Evolutionary conservation across 1,140 invertebrate genomes (phyloP).

Genomic region (Leptopilina clavipes): DNA sequence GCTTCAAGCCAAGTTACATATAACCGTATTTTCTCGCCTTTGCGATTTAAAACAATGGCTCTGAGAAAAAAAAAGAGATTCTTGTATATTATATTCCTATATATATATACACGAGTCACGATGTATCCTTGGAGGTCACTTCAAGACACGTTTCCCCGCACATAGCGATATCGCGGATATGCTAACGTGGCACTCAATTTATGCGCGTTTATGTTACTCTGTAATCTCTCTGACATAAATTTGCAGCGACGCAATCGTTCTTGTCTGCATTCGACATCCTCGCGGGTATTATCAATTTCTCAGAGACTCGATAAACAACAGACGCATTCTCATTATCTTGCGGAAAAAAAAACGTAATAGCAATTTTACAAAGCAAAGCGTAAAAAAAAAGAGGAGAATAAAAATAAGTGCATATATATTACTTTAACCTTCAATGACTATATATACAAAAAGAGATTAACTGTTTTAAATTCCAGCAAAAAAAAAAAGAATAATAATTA

Average conservation of each 20-base stretch:
- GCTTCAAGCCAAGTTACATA: slow-evolving; percentile 47
- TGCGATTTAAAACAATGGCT: not conserved
- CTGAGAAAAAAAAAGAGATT: slow-evolving; percentile 5
- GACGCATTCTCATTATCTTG: slow-evolving; percentile 19
- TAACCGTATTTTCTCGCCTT: not conserved
- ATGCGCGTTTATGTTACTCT: slow-evolving; percentile 24
- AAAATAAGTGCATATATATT: not conserved
- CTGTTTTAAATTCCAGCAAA: no score
- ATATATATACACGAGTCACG: slow-evolving; percentile 5
- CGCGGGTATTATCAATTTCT: slow-evolving; percentile 23
- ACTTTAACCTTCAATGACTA: not conserved
- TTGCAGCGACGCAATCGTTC: slow-evolving; percentile 23
- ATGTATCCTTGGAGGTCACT: slow-evolving; percentile 32
- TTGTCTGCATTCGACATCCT: slow-evolving; percentile 24
- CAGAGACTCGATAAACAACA: slow-evolving; percentile 18
- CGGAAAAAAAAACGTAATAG: not conserved
- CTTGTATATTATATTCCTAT: slow-evolving; percentile 14
- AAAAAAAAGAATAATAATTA: no score
- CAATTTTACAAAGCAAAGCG: not conserved
- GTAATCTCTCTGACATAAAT: slow-evolving; percentile 34
- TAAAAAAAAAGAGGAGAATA: not conserved
- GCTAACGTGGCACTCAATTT: slow-evolving; percentile 24
- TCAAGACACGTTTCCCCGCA: slow-evolving; percentile 18
- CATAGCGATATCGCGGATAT: slow-evolving; percentile 21
- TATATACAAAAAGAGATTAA: no score